Percentiles rank a stretch among this genome's conserved stretches.
phyloP scores from a whole-genome alignment of 2,113 vertebrate species.

The Nycticebus coucang region DNA sequence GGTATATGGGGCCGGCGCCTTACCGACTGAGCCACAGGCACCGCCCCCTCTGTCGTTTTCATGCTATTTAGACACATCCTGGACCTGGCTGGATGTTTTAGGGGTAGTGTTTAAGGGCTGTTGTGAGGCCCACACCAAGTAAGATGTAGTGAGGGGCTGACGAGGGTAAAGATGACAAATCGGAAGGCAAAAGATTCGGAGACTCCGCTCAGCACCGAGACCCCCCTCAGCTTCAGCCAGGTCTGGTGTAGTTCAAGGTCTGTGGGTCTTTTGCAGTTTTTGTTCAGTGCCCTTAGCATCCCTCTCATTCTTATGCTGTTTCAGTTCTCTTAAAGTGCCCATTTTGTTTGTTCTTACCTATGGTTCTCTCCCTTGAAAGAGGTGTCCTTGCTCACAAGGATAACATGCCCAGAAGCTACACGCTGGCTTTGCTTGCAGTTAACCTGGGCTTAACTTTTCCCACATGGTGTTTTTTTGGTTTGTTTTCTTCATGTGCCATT shows the following conservation, averaged over 20 bases:
- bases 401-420: too few relatives aligned
- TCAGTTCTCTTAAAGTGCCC: not conserved
- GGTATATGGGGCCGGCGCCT: too few relatives aligned
- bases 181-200: too few relatives aligned
- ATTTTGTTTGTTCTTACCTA: not conserved
- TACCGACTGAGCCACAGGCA: too few relatives aligned
- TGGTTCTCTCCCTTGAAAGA: not conserved
- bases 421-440: fast-evolving
- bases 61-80: fast-evolving
- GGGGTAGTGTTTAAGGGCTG: not conserved
- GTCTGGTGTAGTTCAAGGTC: too few relatives aligned
- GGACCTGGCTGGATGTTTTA: fast-evolving
- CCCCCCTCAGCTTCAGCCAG: not conserved
- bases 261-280: not conserved
- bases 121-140: not conserved
- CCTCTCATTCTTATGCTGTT: not conserved
- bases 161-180: too few relatives aligned
- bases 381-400: fast-evolving
- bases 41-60: too few relatives aligned
- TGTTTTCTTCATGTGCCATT: not conserved
- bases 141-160: too few relatives aligned
- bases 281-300: not conserved
- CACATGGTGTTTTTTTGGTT: fast-evolving
- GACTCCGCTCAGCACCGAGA: too few relatives aligned
- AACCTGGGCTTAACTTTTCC: fast-evolving